A percentile compares a stretch with the other conserved stretches of the same genome.
phyloP scores from a whole-genome alignment of 2,797 vertebrate genomes.

The Gymnothorax reevesii region DNA sequence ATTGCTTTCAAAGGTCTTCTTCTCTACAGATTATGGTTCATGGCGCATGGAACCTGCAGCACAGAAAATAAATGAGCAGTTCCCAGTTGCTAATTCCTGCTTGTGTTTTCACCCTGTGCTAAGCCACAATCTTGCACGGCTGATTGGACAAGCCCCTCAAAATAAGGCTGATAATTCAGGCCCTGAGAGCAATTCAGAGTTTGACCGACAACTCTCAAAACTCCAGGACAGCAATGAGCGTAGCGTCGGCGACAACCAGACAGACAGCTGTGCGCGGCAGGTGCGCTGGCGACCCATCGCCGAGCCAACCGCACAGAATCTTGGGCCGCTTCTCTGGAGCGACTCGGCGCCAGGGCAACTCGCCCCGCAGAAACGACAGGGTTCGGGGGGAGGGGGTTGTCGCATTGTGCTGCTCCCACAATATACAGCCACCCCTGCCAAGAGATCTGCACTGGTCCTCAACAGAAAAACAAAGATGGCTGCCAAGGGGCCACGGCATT shows the following conservation, averaged over 20 bases:
- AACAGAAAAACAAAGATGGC: neutral
- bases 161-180: conserved; percentile 26
- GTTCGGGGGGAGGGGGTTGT: neutral
- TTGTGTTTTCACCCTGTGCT: neutral
- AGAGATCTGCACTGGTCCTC: neutral
- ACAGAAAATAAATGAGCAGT: neutral
- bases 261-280: conserved; percentile 30
- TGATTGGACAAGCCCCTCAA: neutral
- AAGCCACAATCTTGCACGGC: neutral
- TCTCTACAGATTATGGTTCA: neutral
- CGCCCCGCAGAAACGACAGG: neutral
- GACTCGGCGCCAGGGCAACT: neutral
- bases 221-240: neutral
- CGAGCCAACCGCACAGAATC: neutral
- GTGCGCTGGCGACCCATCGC: conserved; percentile 2
- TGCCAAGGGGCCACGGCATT: neutral
- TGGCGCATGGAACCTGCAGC: no score
- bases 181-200: conserved; percentile 28
- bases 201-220: conserved; percentile 32
- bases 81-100: neutral
- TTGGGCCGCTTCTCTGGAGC: neutral
- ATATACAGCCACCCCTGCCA: neutral
- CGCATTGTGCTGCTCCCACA: neutral
- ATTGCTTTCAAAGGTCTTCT: neutral
- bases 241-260: neutral